Evolutionary conservation across 1,140 invertebrate genomes (phyloP), one percentile per base, ranked within the genome.

Genomic region (Philotrypesis tridentata): DNA sequence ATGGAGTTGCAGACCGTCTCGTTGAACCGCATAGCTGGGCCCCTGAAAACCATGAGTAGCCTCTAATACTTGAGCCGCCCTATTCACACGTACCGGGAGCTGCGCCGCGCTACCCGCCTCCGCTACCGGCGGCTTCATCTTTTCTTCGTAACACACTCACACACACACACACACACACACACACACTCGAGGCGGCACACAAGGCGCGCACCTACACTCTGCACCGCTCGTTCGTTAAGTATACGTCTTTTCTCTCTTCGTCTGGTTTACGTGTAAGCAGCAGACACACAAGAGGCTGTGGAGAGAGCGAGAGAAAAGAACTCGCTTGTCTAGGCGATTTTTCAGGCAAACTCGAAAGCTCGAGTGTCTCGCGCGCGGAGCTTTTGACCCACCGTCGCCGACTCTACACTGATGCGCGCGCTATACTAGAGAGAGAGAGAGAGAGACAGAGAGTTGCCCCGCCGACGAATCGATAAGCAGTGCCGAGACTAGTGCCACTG

Each of bases 1-100:
- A 86, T 84, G 82, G 86, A 86, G 72, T 43, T 43, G 48, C 70
- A 74, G 73, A 90, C 83, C 79, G 87, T 86, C 79, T 91, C 90
- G 87, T 89, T 91, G 85, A 92, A 87, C 85, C 89, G 90, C 90
- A 92, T 92, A 85, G 88, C 87, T 85, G 84, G 84, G 87, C 82
- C 83, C 87, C 89, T 91, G 87, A 82, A 91, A 90, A 75, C 84
- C 82, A 83, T 86, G 83, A 80, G 48, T 21, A 12, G 40, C 40
- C 5, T 7, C 40, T 43, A n/a, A n/a, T n/a, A 12, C 60, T 12
- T 61, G 23, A 65, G 61, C 60, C 21, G 9, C 8, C 23, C 25
- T 65, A 65, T 65, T 29, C 61, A 65, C 23, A 29, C 61, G 25
- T 25, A 63, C 61, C 23, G 12, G 2, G 5, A 11, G 61, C 61